phyloP scores from a whole-genome alignment of 2,113 vertebrate species.

The Melospiza georgiana region DNA sequence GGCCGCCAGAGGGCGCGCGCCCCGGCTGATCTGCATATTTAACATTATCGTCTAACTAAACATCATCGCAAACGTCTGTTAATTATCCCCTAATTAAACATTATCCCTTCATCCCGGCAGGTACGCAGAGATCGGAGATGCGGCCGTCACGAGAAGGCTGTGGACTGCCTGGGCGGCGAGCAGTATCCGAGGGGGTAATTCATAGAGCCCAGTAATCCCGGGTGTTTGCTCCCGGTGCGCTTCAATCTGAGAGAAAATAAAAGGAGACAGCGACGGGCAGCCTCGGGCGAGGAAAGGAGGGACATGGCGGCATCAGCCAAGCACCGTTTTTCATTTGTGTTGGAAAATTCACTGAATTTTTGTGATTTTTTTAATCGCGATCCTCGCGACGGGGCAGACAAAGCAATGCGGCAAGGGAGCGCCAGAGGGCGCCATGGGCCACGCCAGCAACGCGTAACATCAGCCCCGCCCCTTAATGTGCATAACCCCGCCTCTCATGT shows the following conservation, averaged over 20 bases:
- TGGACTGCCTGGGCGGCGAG: background rate
- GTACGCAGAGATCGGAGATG: no score
- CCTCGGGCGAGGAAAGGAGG: accelerated
- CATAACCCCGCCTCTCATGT: background rate
- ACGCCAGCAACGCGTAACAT: accelerated
- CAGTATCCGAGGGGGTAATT: no score
- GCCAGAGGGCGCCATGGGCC: background rate
- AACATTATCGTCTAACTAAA: no score
- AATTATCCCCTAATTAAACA: background rate
- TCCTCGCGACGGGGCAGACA: background rate
- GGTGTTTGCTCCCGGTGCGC: no score
- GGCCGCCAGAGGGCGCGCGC: background rate
- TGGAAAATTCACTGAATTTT: background rate
- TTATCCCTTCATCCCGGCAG: no score
- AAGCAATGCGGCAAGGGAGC: accelerated
- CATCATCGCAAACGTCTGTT: no score
- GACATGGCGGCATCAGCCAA: no score
- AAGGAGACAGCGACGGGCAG: no score
- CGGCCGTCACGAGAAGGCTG: background rate
- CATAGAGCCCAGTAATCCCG: no score
- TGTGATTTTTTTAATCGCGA: accelerated
- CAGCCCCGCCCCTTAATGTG: background rate
- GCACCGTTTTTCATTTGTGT: accelerated
- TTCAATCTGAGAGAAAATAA: background rate
- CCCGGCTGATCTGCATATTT: accelerated